Conservation (phyloP, 2,888 invertebrate species). For the Archips crataeganus region DNA sequence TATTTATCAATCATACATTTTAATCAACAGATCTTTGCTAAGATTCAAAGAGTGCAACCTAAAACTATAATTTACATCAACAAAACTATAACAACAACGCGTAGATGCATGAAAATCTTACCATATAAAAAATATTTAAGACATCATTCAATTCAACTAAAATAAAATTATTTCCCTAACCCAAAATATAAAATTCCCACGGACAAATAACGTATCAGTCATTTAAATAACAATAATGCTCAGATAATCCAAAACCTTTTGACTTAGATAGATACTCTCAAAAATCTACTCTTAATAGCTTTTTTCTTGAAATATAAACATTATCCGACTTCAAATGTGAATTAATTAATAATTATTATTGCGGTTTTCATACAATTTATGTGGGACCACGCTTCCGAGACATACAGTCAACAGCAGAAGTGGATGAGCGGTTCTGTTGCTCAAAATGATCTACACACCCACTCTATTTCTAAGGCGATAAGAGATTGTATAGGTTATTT, state of each 20-base stretch:
- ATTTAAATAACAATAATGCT: slow-evolving; percentile 2
- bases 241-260: not conserved
- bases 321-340: not conserved
- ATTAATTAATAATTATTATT: too few species aligned
- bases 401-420: too few species aligned
- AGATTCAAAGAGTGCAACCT: slow-evolving; percentile 64
- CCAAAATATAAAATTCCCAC: slow-evolving; percentile 13
- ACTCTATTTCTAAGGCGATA: too few species aligned
- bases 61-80: slow-evolving; percentile 45
- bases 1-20: slow-evolving; percentile 44
- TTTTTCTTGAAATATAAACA: not conserved
- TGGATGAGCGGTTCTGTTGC: too few species aligned
- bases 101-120: slow-evolving; percentile 44
- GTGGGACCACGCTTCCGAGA: too few species aligned
- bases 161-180: slow-evolving; percentile 3
- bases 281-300: not conserved
- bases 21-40: slow-evolving; percentile 65
- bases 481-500: too few species aligned
- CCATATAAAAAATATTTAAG: slow-evolving; percentile 42
- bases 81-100: slow-evolving; percentile 49
- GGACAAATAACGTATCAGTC: slow-evolving; percentile 10
- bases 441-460: not conserved
- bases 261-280: not conserved
- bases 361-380: too few species aligned
- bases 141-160: slow-evolving; percentile 15